These are phyloP conservation scores for Sebastes hubbsi DNA, from an alignment of 2,797 vertebrate species.

Conservation along the genomic window DNA sequence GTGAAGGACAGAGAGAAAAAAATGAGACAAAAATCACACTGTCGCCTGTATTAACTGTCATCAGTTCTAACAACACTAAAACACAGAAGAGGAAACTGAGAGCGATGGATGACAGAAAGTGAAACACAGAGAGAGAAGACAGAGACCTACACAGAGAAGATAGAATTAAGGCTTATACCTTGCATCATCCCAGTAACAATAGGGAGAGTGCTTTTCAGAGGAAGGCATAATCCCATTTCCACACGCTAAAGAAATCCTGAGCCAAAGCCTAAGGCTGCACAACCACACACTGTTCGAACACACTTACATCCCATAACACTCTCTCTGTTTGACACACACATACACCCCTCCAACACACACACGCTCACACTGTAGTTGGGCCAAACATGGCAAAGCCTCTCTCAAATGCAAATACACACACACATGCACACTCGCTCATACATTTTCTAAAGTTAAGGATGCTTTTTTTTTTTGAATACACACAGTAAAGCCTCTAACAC, in stretches of 20 bases:
- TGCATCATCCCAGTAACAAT: slow-evolving; percentile 82
- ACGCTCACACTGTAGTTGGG: slow-evolving; percentile 46
- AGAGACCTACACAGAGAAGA: slow-evolving; percentile 67
- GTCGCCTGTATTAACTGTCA: slow-evolving; percentile 18
- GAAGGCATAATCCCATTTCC: slow-evolving; percentile 83
- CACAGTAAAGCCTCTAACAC: slow-evolving; percentile 57
- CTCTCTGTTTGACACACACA: slow-evolving; percentile 63
- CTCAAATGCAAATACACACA: slow-evolving; percentile 60
- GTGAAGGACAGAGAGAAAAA: slow-evolving; percentile 3
- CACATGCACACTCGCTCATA: slow-evolving; percentile 34
- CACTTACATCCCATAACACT: slow-evolving; percentile 73
- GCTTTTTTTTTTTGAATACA: slow-evolving; percentile 42
- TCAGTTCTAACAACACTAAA: slow-evolving; percentile 31
- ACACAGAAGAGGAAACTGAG: slow-evolving; percentile 41
- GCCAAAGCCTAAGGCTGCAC: slow-evolving; percentile 80
- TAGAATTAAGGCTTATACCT: slow-evolving; percentile 79
- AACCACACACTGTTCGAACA: slow-evolving; percentile 75
- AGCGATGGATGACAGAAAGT: slow-evolving; percentile 43
- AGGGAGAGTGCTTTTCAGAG: slow-evolving; percentile 77
- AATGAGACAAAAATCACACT: not conserved
- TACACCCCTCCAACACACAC: slow-evolving; percentile 33
- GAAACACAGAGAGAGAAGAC: slow-evolving; percentile 60
- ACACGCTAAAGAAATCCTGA: slow-evolving; percentile 79
- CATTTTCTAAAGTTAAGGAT: slow-evolving; percentile 54
- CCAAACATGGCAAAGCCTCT: slow-evolving; percentile 67